Evolutionary conservation across 2,797 vertebrate genomes (phyloP), one percentile per base, ranked within the genome.

Genomic region (Thaleichthys pacificus): DNA sequence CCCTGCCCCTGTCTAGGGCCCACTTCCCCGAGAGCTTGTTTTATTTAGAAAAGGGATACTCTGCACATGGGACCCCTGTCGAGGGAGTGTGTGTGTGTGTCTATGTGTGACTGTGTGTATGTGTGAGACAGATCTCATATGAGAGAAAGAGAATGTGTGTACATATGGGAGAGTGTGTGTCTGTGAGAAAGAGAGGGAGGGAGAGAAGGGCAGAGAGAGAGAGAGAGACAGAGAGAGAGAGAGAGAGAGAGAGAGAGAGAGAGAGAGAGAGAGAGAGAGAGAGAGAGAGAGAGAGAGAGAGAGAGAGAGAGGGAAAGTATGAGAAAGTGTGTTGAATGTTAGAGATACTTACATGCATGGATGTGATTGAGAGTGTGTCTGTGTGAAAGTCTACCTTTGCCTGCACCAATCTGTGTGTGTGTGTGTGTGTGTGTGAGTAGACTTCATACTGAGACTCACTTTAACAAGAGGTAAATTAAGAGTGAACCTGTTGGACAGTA

Each of bases 21-120:
- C 63, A 69, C 68, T 76, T 75, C 78, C 69, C 71, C 73, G 58
- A 28, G 42, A 73, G 71, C 74, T 66, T 73, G 68, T 76, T 80
- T 77, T 74, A 67, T 77, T 79, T 77, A 66, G 56, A 71, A 71
- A 75, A 77, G 68, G 68, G 70, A 80, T 73, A 83, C 24, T 47
- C 38, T 58, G 60, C 70, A 68, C 42, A 56, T 66, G 67, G 49
- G 63, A 68, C 24, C 26, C 26, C 32, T 35, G 62, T 17, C 21
- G 62, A 68, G 49, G 11, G 5, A 54, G n/a, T 42, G 28, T 35
- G 63, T 35, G 30, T 35, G 61, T 57, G 51, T 60, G 70, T 72
- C 30, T 70, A 28, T 61, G 68, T 69, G 68, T 69, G 54, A 7
- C 17, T 38, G 56, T 69, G 21, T 24, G 32, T 60, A 49, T 54